A percentile compares a stretch with the other conserved stretches of the same genome.
Conservation (phyloP, 1,140 invertebrate genomes). For the Arion vulgaris region DNA sequence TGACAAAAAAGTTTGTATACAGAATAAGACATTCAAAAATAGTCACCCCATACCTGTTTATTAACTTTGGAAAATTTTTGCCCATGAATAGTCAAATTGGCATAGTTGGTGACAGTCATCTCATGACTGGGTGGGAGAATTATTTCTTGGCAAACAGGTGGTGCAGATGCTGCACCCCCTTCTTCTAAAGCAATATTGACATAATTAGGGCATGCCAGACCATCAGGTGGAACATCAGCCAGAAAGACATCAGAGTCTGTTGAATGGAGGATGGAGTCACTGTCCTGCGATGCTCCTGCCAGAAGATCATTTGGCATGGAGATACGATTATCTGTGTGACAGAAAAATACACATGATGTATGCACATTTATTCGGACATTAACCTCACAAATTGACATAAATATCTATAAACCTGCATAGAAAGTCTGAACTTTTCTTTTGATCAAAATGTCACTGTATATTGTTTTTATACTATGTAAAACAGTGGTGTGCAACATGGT, state of each 20-base stretch:
- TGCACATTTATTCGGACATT: too few species aligned
- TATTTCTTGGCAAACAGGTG: slow-evolving; percentile 12
- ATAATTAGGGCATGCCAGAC: slow-evolving; percentile 47
- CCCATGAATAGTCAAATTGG: slow-evolving; percentile 48
- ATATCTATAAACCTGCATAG: too few species aligned
- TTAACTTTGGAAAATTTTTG: neutral
- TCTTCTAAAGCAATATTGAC: slow-evolving; percentile 54
- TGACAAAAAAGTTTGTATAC: too few species aligned
- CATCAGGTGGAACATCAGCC: slow-evolving; percentile 35
- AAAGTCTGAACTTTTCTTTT: too few species aligned
- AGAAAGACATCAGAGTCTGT: slow-evolving; percentile 48
- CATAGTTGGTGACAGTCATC: slow-evolving; percentile 50
- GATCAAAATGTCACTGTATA: too few species aligned
- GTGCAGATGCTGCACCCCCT: slow-evolving; percentile 6
- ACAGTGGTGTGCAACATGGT: too few species aligned
- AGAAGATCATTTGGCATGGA: slow-evolving; percentile 40
- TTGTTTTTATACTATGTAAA: too few species aligned
- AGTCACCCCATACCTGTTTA: slow-evolving; percentile 31
- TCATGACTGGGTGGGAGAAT: slow-evolving; percentile 1
- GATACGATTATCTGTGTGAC: slow-evolving; percentile 21
- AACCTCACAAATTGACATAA: too few species aligned
- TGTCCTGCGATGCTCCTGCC: slow-evolving; percentile 11
- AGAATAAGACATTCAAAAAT: too few species aligned
- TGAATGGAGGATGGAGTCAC: slow-evolving; percentile 12
- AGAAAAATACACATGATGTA: neutral